Evolutionary conservation across 1,140 invertebrate genomes (phyloP).

Genomic region (Parapsyche elsis): DNA sequence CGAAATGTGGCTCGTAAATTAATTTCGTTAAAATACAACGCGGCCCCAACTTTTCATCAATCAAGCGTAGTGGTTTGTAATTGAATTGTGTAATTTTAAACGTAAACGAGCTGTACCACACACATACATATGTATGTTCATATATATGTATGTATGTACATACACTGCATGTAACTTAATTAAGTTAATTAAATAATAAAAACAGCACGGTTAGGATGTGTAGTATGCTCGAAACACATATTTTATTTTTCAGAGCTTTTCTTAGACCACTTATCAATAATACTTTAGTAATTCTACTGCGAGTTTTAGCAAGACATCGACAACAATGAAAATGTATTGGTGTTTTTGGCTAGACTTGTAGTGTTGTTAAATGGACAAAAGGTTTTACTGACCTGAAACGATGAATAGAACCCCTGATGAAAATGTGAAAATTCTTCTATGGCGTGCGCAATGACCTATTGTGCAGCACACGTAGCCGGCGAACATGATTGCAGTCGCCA

Average conservation of each 20-base stretch:
- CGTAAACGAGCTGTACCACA: background rate
- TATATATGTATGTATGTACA: too few species aligned
- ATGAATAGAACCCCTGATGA: constrained; percentile 78
- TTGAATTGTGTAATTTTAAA: constrained; percentile 32
- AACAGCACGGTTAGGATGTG: too few species aligned
- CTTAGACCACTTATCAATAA: too few species aligned
- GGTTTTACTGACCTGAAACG: constrained; percentile 70
- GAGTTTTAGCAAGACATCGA: too few species aligned
- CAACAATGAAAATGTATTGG: background rate
- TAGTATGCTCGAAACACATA: too few species aligned
- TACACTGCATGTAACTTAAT: background rate
- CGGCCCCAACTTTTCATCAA: constrained; percentile 4
- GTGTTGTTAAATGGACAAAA: background rate
- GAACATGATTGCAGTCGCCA: constrained; percentile 73
- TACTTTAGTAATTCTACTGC: too few species aligned
- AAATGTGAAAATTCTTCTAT: constrained; percentile 74
- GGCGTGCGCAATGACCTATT: constrained; percentile 72
- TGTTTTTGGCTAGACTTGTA: background rate
- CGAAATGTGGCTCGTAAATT: background rate
- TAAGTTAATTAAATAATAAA: constrained; percentile 3
- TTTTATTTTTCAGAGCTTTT: too few species aligned
- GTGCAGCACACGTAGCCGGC: constrained; percentile 75
- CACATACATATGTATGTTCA: background rate
- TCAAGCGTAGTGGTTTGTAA: constrained; percentile 26
- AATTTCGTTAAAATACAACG: constrained; percentile 19